These are phyloP conservation scores for Vollenhovia emeryi DNA, from an alignment of 1,140 invertebrate genomes.

Conservation along the genomic window DNA sequence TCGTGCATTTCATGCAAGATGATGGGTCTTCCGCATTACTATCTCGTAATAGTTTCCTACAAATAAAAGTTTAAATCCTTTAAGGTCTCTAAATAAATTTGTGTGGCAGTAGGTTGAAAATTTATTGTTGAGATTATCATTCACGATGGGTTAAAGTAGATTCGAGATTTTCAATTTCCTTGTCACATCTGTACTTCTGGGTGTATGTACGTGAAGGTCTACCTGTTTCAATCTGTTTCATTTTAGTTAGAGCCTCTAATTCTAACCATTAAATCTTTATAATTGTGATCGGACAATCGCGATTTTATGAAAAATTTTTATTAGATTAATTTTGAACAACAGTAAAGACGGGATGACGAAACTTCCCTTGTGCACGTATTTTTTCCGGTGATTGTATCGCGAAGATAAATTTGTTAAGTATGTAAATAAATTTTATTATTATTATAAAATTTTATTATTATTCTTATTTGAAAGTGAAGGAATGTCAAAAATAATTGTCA, in stretches of 20 bases:
- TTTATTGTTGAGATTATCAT: background rate
- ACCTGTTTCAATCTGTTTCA: background rate
- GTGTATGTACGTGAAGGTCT: background rate
- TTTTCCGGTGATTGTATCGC: background rate
- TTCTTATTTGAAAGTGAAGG: constrained; percentile 4
- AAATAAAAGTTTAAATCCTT: background rate
- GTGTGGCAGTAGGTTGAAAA: background rate
- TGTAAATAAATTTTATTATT: background rate
- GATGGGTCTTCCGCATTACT: background rate
- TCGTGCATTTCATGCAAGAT: background rate
- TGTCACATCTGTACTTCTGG: background rate
- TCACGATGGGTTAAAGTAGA: background rate
- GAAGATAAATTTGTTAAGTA: background rate
- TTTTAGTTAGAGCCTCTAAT: background rate
- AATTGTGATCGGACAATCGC: background rate
- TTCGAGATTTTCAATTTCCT: background rate
- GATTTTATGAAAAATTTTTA: background rate
- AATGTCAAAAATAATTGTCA: background rate
- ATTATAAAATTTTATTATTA: background rate
- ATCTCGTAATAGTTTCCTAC: background rate
- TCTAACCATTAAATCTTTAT: background rate
- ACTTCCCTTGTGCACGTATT: background rate
- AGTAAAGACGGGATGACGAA: background rate
- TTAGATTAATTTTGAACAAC: background rate
- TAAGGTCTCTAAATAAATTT: background rate